Base-by-base conservation (phyloP, 2,113 vertebrate genomes). In the Lycaon pictus region DNA sequence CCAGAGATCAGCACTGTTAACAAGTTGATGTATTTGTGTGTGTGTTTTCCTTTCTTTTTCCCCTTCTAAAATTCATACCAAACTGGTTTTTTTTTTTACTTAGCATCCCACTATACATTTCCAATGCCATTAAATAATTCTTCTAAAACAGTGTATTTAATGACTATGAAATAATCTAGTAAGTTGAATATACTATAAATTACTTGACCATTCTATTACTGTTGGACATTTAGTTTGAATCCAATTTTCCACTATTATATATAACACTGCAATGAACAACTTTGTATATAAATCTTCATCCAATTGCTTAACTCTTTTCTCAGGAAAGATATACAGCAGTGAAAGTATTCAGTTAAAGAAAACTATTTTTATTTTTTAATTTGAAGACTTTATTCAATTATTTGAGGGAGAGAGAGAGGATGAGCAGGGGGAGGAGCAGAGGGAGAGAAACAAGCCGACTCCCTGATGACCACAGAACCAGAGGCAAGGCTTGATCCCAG, bases 141-240 rank as follows among this genome's bases (percentile, higher is more conserved):
- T 89, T 85, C 51, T 92, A 88, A 91, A 87, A 77, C 11, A 76
- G 3, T 82, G 87, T 83, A 88, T 90, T 94, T 77, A 88, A 88
- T 79, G 43, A 35, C 19, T 79, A 2, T 79, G 60, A 76, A 90
- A 76, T 72, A 93, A 91, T 93, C 32, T 62, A 82, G 20, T 77
- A 71, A 60, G 25, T 35, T 62, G 22, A n/a, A 84, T 79, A 93
- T 51, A 74, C 3, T 85, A 55, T 43, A 96, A 86, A 35, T 87
- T 74, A 82, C 76, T 93, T 82, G 83, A 76, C 43, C 27, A 91
- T n/a, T 95, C 29, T 80, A 83, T 19, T 85, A 72, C 32, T 94
- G 48, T 86, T 89, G 56, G n/a, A 85, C 27, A 87, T 82, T 79
- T 74, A 86, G 56, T 58, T 29, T 87, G 67, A 81, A 74, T 94